Percentiles rank a stretch among this genome's conserved stretches.
Conservation (phyloP, 2,113 vertebrate genomes). For the Rhombomys opimus region DNA sequence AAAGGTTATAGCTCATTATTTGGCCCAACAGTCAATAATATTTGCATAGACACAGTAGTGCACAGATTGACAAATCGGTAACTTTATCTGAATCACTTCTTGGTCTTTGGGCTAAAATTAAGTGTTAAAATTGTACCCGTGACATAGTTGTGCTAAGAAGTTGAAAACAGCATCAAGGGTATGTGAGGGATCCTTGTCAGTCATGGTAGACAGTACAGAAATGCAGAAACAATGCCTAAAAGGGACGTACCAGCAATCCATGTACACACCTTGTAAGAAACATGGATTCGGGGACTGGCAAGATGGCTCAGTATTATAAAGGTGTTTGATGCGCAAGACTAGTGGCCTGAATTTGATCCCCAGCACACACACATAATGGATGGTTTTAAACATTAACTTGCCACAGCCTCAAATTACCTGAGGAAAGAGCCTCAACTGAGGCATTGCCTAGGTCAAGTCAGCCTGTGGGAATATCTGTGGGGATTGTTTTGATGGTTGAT, state of each 20-base stretch:
- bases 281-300: neutral
- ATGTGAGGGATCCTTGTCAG: too few species aligned
- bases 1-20: neutral
- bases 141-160: neutral
- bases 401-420: neutral
- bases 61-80: neutral
- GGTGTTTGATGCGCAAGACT: neutral
- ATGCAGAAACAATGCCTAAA: neutral
- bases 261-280: neutral
- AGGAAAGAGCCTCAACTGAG: neutral
- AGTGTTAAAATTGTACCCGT: neutral
- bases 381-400: neutral
- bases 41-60: neutral
- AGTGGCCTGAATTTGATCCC: neutral
- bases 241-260: too few species aligned
- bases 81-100: neutral
- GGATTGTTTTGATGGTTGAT: neutral
- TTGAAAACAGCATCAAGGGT: neutral
- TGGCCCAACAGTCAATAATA: neutral
- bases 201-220: fast-evolving
- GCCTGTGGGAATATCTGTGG: neutral
- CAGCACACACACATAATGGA: too few species aligned
- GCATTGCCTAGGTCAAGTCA: neutral
- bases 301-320: neutral
- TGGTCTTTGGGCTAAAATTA: neutral